phyloP scores from a whole-genome alignment of 2,113 vertebrate species.

The Mystacornis crossleyi region DNA sequence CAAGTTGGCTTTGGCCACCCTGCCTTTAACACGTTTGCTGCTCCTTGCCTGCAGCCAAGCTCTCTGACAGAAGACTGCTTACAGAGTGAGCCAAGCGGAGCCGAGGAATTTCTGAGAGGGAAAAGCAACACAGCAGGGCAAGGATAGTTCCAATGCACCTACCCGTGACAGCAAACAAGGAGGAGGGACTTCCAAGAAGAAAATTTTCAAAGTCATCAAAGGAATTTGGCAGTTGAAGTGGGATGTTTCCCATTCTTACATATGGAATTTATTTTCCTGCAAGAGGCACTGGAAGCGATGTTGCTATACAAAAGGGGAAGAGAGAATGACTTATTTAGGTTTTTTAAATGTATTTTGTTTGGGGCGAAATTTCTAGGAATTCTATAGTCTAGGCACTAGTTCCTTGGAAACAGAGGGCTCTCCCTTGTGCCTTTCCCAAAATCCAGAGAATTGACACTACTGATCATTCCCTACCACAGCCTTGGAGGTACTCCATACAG shows the following conservation, averaged over 20 bases:
- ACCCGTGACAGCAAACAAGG: not conserved
- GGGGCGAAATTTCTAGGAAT: not conserved
- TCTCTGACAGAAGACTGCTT: not conserved
- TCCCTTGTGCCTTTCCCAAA: not conserved
- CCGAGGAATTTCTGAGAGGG: not conserved
- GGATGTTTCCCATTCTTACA: not conserved
- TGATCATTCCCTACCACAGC: not conserved
- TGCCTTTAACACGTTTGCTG: not conserved
- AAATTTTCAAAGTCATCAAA: not conserved
- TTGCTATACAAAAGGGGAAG: not conserved
- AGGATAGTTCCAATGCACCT: constrained; percentile 3
- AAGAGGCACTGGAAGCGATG: not conserved
- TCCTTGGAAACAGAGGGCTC: not conserved
- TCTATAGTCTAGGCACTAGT: not conserved
- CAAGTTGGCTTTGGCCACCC: not conserved
- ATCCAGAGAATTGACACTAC: not conserved
- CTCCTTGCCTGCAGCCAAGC: not conserved
- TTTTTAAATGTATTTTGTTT: not conserved
- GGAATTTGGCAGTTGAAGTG: not conserved
- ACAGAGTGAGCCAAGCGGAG: not conserved
- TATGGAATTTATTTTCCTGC: constrained; percentile 3
- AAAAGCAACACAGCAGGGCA: not conserved
- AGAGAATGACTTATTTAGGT: not conserved
- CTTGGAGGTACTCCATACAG: not conserved
- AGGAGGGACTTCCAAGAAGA: not conserved